phyloP scores from a whole-genome alignment of 2,797 vertebrate species.

The Hippoglossus hippoglossus region DNA sequence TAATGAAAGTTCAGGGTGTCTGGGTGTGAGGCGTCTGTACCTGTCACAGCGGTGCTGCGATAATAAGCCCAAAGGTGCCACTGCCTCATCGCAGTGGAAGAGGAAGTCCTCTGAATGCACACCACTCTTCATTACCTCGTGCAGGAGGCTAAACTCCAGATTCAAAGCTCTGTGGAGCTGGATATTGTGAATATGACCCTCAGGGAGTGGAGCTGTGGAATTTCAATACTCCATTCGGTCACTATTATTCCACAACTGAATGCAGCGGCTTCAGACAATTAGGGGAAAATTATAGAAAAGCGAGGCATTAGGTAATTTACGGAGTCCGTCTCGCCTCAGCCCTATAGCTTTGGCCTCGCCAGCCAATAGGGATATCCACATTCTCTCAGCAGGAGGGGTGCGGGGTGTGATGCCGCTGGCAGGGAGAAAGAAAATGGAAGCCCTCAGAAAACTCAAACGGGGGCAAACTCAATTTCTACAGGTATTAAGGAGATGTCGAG shows the following conservation, averaged over 20 bases:
- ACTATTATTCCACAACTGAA: slow-evolving; percentile 82
- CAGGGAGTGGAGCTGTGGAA: slow-evolving; percentile 68
- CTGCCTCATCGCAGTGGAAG: slow-evolving; percentile 55
- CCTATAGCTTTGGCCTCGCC: slow-evolving; percentile 56
- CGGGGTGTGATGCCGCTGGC: slow-evolving; percentile 50
- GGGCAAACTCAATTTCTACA: slow-evolving; percentile 66
- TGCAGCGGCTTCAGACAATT: slow-evolving; percentile 83
- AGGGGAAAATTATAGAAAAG: slow-evolving; percentile 78
- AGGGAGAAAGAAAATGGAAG: slow-evolving; percentile 54
- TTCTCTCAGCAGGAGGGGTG: slow-evolving; percentile 51
- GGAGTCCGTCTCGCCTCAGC: slow-evolving; percentile 63
- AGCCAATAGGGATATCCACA: slow-evolving; percentile 66
- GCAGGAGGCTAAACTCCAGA: slow-evolving; percentile 70
- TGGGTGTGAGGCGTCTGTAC: slow-evolving; percentile 57
- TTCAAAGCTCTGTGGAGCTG: slow-evolving; percentile 63
- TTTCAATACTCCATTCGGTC: slow-evolving; percentile 73
- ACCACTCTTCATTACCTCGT: slow-evolving; percentile 74
- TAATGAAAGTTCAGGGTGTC: slow-evolving; percentile 76
- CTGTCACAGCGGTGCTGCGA: slow-evolving; percentile 68
- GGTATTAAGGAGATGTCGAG: slow-evolving; percentile 65
- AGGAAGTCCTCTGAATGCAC: slow-evolving; percentile 64
- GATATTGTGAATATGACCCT: slow-evolving; percentile 75
- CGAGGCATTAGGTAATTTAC: slow-evolving; percentile 75
- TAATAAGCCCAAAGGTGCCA: slow-evolving; percentile 80
- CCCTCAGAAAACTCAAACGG: slow-evolving; percentile 56